Evolutionary conservation across 2,797 vertebrate genomes (phyloP).

Genomic region (Calcarius lapponicus): DNA sequence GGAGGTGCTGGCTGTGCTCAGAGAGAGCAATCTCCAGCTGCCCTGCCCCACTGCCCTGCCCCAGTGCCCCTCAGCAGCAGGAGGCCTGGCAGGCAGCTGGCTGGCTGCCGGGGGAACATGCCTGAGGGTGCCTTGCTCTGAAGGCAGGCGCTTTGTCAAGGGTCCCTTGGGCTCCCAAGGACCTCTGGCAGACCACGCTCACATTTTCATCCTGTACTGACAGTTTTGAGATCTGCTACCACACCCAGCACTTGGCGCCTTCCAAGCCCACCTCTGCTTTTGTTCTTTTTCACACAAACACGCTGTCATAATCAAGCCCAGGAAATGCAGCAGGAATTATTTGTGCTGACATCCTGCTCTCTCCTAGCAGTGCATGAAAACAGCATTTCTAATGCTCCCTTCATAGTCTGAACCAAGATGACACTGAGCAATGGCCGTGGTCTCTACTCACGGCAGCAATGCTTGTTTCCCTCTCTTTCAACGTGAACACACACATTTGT

Average conservation of each 20-base stretch:
- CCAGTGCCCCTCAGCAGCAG: not conserved
- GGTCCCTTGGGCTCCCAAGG: not conserved
- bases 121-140: not conserved
- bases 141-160: not conserved
- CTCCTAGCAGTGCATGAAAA: not conserved
- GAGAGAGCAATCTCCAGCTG: not conserved
- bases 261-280: not conserved
- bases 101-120: not conserved
- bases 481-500: not conserved
- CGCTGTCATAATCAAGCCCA: not conserved
- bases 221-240: not conserved
- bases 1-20: not conserved
- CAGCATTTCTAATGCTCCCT: not conserved
- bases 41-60: not conserved
- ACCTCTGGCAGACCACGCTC: not conserved
- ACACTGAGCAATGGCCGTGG: accelerated
- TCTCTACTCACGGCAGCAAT: not conserved
- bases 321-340: not conserved
- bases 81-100: not conserved
- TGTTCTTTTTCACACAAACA: not conserved
- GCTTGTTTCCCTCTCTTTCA: not conserved
- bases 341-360: not conserved
- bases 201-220: not conserved
- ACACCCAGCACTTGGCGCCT: not conserved
- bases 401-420: not conserved